Evolutionary conservation across 2,113 vertebrate genomes (phyloP).

Genomic region (Tiliqua scincoides): DNA sequence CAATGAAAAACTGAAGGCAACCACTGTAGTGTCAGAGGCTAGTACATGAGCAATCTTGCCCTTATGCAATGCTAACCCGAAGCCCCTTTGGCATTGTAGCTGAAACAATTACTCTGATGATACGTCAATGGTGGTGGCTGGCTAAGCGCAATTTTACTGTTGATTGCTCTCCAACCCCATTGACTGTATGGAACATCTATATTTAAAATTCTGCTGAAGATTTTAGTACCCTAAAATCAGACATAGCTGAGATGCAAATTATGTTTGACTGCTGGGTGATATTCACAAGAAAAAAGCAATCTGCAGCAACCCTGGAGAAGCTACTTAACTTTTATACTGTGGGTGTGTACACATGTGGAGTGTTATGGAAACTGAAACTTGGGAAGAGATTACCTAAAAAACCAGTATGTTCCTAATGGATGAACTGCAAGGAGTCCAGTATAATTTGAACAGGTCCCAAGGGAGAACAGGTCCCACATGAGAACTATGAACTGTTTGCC

Average conservation of each 20-base stretch:
- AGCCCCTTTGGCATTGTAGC: constrained; percentile 35
- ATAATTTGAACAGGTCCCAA: too few species aligned
- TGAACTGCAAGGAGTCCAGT: too few species aligned
- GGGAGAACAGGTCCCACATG: too few species aligned
- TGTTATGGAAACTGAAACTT: too few species aligned
- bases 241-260: background rate
- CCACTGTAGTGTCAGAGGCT: constrained; percentile 47
- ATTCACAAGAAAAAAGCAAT: background rate
- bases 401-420: too few species aligned
- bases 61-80: constrained; percentile 45
- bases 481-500: too few species aligned
- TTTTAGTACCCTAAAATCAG: constrained; percentile 49
- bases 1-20: constrained; percentile 62
- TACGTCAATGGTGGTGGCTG: background rate
- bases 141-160: constrained; percentile 41
- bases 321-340: background rate
- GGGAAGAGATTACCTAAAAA: too few species aligned
- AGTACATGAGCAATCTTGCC: constrained; percentile 44
- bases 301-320: background rate
- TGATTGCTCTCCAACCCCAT: constrained; percentile 48
- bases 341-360: too few species aligned
- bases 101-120: constrained; percentile 56
- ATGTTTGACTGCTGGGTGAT: background rate
- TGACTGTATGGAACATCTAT: constrained; percentile 31
- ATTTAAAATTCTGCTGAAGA: constrained; percentile 27